Evolutionary conservation across 2,888 invertebrate species (phyloP).

Genomic region (Scaptomyza tumidula): DNA sequence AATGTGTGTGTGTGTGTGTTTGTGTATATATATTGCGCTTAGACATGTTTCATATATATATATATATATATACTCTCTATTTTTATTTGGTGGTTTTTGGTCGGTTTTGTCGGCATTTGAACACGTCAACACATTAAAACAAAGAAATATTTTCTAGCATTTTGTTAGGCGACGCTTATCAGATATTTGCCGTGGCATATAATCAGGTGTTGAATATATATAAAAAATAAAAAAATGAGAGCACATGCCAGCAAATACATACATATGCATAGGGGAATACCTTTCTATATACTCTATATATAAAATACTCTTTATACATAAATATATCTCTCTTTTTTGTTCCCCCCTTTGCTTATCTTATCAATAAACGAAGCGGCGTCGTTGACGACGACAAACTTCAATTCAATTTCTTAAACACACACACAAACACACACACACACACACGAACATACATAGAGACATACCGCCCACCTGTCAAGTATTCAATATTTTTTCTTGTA

Average conservation of each 20-base stretch:
- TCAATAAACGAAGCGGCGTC: conserved; percentile 46
- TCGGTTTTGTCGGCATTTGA: no score
- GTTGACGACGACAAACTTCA: conserved; percentile 65
- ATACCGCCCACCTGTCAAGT: conserved; percentile 44
- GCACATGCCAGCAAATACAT: conserved; percentile 2
- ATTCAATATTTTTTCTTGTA: neutral
- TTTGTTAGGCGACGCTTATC: no score
- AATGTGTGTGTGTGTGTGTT: no score
- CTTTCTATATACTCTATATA: conserved; percentile 1
- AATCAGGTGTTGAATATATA: conserved; percentile 30
- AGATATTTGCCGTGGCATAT: conserved; percentile 11
- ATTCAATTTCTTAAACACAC: conserved; percentile 64
- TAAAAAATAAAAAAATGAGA: conserved; percentile 15
- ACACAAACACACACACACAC: conserved; percentile 18
- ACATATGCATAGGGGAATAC: neutral
- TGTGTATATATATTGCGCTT: no score
- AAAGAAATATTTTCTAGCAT: no score
- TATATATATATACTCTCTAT: no score
- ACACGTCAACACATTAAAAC: no score
- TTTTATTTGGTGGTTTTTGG: no score
- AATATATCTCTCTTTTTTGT: conserved; percentile 3
- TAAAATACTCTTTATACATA: neutral
- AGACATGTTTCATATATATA: no score
- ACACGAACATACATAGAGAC: conserved; percentile 14
- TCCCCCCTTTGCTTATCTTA: conserved; percentile 65